Percentiles rank a stretch among this genome's conserved stretches.
phyloP scores from a whole-genome alignment of 2,113 vertebrate species.

The Platycercus adscitus region DNA sequence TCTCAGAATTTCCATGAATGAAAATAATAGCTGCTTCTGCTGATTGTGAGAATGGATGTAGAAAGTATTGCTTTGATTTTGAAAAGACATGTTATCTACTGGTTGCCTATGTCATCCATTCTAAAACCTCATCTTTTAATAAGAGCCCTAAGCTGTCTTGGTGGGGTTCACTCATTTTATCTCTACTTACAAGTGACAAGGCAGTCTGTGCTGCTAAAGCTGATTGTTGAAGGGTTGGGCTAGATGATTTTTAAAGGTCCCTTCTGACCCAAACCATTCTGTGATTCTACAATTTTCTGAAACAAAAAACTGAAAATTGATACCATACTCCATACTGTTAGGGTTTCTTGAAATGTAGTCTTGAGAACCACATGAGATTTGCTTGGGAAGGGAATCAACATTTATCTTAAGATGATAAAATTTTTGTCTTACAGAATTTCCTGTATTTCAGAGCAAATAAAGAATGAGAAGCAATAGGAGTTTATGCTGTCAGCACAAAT shows the following conservation, averaged over 20 bases:
- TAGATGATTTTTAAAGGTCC: background rate
- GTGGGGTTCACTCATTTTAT: background rate
- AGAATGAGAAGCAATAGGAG: background rate
- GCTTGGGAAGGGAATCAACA: background rate
- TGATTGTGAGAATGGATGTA: background rate
- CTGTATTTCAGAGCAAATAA: background rate
- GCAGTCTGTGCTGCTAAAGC: background rate
- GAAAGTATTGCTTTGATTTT: background rate
- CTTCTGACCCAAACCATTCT: background rate
- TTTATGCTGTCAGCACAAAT: background rate
- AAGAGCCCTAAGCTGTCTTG: background rate
- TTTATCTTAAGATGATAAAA: background rate
- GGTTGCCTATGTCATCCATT: background rate
- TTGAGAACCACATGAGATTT: background rate
- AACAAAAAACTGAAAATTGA: background rate
- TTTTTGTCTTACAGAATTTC: background rate
- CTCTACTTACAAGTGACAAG: background rate
- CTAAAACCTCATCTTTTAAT: background rate
- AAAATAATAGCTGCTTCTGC: conserved; percentile 51
- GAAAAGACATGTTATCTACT: background rate
- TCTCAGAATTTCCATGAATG: conserved; percentile 2
- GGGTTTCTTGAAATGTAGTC: background rate
- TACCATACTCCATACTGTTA: background rate
- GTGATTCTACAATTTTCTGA: background rate
- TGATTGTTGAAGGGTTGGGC: background rate